Percentiles rank a stretch among this genome's conserved stretches.
Conservation (phyloP, 2,797 vertebrate genomes). For the Pachyuromys duprasi region DNA sequence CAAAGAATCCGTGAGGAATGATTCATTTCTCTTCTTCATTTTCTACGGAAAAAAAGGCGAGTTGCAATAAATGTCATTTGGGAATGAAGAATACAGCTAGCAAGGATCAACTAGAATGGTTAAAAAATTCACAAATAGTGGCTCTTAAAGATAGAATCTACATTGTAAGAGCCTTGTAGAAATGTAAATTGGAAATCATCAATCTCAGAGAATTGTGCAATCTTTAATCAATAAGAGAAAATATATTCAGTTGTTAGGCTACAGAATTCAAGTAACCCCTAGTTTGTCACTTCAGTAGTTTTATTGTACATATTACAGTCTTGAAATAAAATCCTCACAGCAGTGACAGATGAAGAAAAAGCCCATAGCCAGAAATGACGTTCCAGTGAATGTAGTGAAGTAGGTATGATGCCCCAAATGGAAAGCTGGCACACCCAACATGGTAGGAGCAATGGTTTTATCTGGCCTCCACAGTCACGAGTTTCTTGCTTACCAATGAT, state of each 20-base stretch:
- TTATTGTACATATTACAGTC: background rate
- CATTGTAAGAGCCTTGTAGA: background rate
- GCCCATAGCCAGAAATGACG: background rate
- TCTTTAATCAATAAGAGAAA: background rate
- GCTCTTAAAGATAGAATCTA: background rate
- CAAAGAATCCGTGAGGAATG: background rate
- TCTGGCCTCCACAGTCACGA: background rate
- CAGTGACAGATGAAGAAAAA: background rate
- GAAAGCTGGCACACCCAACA: background rate
- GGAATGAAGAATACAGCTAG: background rate
- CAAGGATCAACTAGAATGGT: background rate
- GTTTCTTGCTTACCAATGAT: background rate
- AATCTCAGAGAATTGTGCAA: background rate
- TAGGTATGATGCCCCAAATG: constrained; percentile 45
- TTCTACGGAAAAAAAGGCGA: background rate
- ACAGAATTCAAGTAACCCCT: background rate
- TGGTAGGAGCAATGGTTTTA: constrained; percentile 36
- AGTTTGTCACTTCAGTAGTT: background rate
- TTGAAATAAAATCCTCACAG: background rate
- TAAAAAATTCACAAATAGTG: background rate
- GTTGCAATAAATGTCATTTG: background rate
- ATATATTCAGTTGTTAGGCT: background rate
- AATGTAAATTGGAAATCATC: background rate
- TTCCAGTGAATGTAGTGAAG: constrained; percentile 30
- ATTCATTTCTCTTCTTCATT: background rate